A percentile compares a stretch with the other conserved stretches of the same genome.
Evolutionary conservation across 2,888 invertebrate genomes (phyloP).

Genomic region (Eupithecia abbreviata): DNA sequence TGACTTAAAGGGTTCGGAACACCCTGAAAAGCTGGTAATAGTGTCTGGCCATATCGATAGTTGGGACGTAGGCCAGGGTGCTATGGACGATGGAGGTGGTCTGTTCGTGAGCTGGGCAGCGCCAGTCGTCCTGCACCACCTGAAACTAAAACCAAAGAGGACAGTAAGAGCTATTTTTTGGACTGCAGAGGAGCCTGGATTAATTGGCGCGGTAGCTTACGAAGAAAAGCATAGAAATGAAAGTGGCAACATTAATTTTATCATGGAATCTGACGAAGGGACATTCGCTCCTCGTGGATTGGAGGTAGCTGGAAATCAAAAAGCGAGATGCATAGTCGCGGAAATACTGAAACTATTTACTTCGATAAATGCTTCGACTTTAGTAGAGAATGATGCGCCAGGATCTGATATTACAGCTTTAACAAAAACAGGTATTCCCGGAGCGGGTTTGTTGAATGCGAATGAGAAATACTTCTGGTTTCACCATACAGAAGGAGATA

Average conservation of each 20-base stretch:
- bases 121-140: conserved; percentile 85
- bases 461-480: conserved; percentile 89
- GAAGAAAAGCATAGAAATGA: conserved; percentile 83
- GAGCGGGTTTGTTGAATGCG: conserved; percentile 87
- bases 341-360: conserved; percentile 87
- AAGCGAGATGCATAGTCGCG: conserved; percentile 86
- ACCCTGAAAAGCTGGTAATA: conserved; percentile 84
- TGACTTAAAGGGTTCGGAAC: conserved; percentile 85
- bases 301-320: conserved; percentile 84
- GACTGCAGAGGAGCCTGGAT: conserved; percentile 91
- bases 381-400: conserved; percentile 80
- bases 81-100: conserved; percentile 94
- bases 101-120: conserved; percentile 91
- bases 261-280: conserved; percentile 93
- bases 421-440: conserved; percentile 86
- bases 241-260: conserved; percentile 86
- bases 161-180: conserved; percentile 90
- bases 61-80: conserved; percentile 94
- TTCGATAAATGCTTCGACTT: conserved; percentile 86
- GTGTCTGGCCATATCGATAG: conserved; percentile 93
- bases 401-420: conserved; percentile 89
- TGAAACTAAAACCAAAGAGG: conserved; percentile 87
- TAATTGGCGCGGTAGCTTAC: conserved; percentile 87
- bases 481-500: conserved; percentile 92
- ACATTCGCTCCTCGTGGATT: conserved; percentile 90